phyloP scores from a whole-genome alignment of 1,140 invertebrate genomes.

The Metopolophium dirhodum region DNA sequence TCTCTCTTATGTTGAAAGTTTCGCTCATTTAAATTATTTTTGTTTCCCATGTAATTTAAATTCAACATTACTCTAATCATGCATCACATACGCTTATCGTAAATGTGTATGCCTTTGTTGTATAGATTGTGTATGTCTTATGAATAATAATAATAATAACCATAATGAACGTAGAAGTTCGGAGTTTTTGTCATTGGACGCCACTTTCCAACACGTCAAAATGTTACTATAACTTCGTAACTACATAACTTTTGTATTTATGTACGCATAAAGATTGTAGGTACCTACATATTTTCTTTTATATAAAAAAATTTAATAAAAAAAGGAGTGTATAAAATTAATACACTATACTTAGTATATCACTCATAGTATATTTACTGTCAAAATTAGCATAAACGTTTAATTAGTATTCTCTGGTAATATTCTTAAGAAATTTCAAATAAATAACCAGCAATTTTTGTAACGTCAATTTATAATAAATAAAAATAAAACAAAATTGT shows the following conservation, averaged over 20 bases:
- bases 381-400: neutral
- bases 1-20: no score
- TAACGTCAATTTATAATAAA: neutral
- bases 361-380: no score
- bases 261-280: neutral
- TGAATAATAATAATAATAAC: neutral
- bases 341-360: no score
- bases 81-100: neutral
- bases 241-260: neutral
- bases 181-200: neutral
- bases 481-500: neutral
- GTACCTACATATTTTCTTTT: no score
- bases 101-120: neutral
- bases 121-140: neutral
- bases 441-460: neutral
- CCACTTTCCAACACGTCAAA: neutral
- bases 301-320: neutral
- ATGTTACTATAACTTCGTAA: neutral
- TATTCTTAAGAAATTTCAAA: neutral
- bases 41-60: neutral
- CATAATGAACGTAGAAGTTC: neutral
- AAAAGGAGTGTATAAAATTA: no score
- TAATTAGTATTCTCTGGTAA: neutral
- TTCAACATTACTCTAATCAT: neutral
- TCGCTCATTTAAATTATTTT: no score